Conservation (phyloP, 2,888 invertebrate species). For the Agapostemon virescens region DNA sequence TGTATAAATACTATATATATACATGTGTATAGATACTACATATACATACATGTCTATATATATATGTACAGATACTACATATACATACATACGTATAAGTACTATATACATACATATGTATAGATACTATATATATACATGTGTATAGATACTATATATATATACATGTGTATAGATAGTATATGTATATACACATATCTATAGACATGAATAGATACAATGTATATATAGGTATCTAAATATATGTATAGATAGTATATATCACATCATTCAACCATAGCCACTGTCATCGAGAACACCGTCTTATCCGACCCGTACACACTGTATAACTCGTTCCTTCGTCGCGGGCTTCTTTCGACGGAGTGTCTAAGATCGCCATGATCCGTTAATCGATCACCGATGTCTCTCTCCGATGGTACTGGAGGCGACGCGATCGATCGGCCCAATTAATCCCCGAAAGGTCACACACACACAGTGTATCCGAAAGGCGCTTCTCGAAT, state of each 20-base stretch:
- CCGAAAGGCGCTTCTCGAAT: conserved; percentile 8
- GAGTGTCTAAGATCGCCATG: not conserved
- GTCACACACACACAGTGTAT: not conserved
- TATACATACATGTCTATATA: no score
- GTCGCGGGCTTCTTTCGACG: conserved; percentile 1
- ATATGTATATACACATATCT: no score
- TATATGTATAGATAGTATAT: no score
- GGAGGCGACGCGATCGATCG: conserved; percentile 44
- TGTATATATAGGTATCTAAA: no score
- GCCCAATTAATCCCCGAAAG: not conserved
- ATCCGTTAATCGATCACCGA: not conserved
- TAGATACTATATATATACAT: no score
- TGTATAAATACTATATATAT: no score
- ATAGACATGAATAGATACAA: no score
- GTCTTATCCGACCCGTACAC: conserved; percentile 36
- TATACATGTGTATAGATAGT: no score
- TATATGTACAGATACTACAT: no score
- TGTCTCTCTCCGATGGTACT: conserved; percentile 62
- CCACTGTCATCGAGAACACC: conserved; percentile 48
- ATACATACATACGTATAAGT: not conserved
- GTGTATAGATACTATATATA: no score
- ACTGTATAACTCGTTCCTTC: conserved; percentile 32
- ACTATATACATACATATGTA: no score
- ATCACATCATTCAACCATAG: conserved; percentile 39
- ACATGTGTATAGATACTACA: not conserved